Base-by-base conservation (phyloP, 2,113 vertebrate genomes). In the Epinephelus cyanopodus region DNA sequence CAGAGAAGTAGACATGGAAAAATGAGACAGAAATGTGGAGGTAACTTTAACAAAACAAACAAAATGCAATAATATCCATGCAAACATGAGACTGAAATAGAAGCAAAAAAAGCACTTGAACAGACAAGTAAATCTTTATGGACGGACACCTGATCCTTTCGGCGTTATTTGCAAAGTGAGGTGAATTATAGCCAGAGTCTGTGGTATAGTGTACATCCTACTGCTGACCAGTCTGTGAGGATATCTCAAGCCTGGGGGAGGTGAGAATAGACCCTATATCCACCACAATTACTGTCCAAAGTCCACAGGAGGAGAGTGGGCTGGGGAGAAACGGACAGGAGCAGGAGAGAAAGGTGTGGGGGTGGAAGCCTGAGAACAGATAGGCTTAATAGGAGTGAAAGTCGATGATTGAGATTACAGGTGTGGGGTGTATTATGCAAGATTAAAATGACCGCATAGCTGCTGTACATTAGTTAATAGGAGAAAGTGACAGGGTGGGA, bases 261-360 rank as follows among this genome's bases (percentile, higher is more conserved):
- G 80, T 85, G 62, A 81, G 64, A 82, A 82, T 58, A 74, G 76
- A 74, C 42, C 71, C 67, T 82, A 67, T 64, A 84, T 70, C 67
- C 42, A 67, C 19, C 29, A 63, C 85, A 88, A 91, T 92, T 92
- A 90, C 81, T 70, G 39, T 58, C 63, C 48, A 82, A 81, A 83
- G 81, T 86, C 70, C 82, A 29, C 1, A 52, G 70, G 75, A 63
- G 25, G 61, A 63, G 18, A 42, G 81, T 87, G 66, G 72, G 57
- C 39, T 47, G 48, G 10, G 74, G 48, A 79, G 50, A 58, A 80
- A 50, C 63, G 23, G 33, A 78, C 69, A 74, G 21, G 39, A 62
- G 42, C 37, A n/a, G 60, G 39, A 79, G 50, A 66, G n/a, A 77
- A 63, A 73, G 68, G 71, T 67, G 33, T 60, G 71, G 58, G 39